Evolutionary conservation across 1,140 invertebrate species (phyloP).

Genomic region (Monochamus saltuarius): DNA sequence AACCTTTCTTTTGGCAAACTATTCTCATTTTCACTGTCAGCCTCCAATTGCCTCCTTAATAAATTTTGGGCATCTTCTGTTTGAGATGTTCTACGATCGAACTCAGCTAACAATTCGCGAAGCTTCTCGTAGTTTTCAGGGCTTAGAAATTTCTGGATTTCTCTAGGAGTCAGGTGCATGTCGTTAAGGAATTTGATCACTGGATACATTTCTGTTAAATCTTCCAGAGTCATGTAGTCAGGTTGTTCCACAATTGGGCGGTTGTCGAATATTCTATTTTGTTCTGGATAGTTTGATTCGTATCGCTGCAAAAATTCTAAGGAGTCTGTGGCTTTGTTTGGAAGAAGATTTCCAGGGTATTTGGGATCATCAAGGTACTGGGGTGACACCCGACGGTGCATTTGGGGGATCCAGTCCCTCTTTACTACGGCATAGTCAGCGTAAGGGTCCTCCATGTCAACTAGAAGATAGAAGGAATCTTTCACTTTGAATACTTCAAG

Average conservation of each 20-base stretch:
- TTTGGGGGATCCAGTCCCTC: conserved; percentile 43
- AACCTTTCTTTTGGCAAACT: conserved; percentile 38
- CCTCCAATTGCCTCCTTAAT: conserved; percentile 31
- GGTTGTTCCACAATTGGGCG: no score
- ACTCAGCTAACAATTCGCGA: conserved; percentile 29
- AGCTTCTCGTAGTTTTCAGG: conserved; percentile 42
- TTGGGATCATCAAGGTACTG: conserved; percentile 45
- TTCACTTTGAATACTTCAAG: no score
- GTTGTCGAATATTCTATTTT: no score
- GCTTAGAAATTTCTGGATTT: conserved; percentile 41
- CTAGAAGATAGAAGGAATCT: conserved; percentile 22
- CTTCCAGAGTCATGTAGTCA: background rate
- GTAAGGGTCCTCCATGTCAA: conserved; percentile 46
- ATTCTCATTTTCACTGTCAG: conserved; percentile 20
- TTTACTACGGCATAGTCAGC: conserved; percentile 40
- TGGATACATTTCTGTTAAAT: conserved; percentile 32
- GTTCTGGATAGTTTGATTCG: background rate
- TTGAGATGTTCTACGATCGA: conserved; percentile 14
- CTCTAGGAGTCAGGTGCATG: conserved; percentile 35
- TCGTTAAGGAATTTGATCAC: conserved; percentile 35
- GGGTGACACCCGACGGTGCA: conserved; percentile 37
- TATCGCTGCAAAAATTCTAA: conserved; percentile 24
- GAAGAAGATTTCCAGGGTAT: conserved; percentile 48
- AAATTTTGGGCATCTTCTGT: conserved; percentile 24
- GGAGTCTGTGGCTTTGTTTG: conserved; percentile 41